Percentiles rank a stretch among this genome's conserved stretches.
These are phyloP conservation scores for Pollenia griseotomentosa DNA, from an alignment of 2,888 invertebrate species.

Conservation along the genomic window DNA sequence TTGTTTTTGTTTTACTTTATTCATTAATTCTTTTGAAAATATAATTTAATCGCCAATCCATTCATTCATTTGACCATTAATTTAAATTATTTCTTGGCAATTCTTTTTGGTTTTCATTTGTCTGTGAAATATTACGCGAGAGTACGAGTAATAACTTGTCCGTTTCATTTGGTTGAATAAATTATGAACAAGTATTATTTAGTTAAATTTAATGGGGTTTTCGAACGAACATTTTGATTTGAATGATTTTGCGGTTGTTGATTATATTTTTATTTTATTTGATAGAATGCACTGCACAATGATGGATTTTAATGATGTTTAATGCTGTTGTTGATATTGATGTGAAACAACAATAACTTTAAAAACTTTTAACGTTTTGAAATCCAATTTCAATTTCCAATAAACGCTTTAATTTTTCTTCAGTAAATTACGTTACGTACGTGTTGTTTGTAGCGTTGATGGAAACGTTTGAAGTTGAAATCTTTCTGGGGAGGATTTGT, in stretches of 20 bases:
- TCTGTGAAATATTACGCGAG: background rate
- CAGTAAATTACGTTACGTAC: constrained; percentile 79
- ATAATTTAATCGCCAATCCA: constrained; percentile 58
- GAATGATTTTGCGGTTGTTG: constrained; percentile 73
- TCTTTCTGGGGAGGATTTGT: background rate
- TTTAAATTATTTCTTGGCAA: constrained; percentile 63
- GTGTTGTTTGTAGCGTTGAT: constrained; percentile 76
- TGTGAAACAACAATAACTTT: constrained; percentile 61
- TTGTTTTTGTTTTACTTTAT: background rate
- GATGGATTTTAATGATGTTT: constrained; percentile 49
- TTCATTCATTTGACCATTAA: constrained; percentile 52
- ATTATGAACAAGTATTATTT: constrained; percentile 67
- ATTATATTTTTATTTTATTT: constrained; percentile 38
- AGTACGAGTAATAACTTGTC: constrained; percentile 53
- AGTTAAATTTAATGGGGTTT: constrained; percentile 71
- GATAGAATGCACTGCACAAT: constrained; percentile 38
- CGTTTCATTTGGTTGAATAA: constrained; percentile 69
- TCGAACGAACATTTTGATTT: constrained; percentile 69
- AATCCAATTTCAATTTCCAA: constrained; percentile 82
- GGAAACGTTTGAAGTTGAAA: constrained; percentile 35
- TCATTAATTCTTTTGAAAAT: constrained; percentile 28
- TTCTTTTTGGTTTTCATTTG: constrained; percentile 44
- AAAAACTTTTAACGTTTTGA: constrained; percentile 73
- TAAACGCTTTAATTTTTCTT: constrained; percentile 78
- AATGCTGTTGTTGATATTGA: constrained; percentile 44